Base-by-base conservation (phyloP, 2,888 invertebrate genomes). In the Meteorus colon region DNA sequence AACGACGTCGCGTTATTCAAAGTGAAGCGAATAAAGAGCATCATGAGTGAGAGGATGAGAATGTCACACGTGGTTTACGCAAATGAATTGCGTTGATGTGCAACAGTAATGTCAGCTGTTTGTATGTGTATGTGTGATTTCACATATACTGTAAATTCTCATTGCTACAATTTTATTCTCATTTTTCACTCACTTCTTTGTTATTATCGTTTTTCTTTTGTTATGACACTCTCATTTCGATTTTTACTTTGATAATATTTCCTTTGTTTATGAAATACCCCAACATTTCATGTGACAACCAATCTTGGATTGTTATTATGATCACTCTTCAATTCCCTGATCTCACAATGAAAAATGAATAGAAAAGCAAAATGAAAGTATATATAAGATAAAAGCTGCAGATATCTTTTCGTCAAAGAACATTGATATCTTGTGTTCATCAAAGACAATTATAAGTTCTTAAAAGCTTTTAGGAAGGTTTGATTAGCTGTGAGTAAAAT, bases 11-110 rank as follows among this genome's bases (percentile, higher is more conserved):
- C 65, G 41, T 65, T 65, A 65, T 65, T 37, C 41, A 65, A 19
- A 24, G 69, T 62, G 29, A 31, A 55, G 68, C 69, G 73, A 66
- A 68, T 62, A 63, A 31, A 45, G 48, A 76, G 76, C 75, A 60
- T 73, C 73, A 73, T 73, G 62, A 65, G 69, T 31, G n/a, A 63
- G 67, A 51, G 37, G 65, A 62, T 55, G 55, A 55, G 55, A 4
- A 6, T 37, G 45, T 29, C 59, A n/a, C 51, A 51, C 66, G 73
- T 55, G 66, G 69, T 62, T 24, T 62, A 62, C 60, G 59, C 41
- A 14, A 19, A 62, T 41, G 68, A 60, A 62, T 68, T 75, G 48
- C 48, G 31, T 62, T 62, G 4, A 55, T 19, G 31, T 62, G 31
- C 29, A 4, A 62, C 31, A 62, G 2, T 10, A 29, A 31, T 16